Conservation (phyloP, 1,140 invertebrate species). For the Tribolium castaneum region DNA sequence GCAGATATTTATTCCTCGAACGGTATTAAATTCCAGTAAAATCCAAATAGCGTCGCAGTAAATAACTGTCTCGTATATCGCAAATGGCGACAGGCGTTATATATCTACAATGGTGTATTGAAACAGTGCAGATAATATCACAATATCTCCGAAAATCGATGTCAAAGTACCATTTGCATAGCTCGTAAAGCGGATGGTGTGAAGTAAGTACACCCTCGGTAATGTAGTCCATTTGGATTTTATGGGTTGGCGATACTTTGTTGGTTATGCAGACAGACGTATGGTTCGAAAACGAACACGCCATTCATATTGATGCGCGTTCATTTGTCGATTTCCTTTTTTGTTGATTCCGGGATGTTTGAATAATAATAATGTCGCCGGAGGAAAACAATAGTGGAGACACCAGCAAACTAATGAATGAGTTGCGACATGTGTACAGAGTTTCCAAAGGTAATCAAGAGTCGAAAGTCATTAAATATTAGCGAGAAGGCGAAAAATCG, state of each 20-base stretch:
- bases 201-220: constrained; percentile 26
- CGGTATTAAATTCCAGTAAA: constrained; percentile 35
- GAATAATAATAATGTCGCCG: not conserved
- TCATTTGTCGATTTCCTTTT: not conserved
- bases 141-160: constrained; percentile 32
- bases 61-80: constrained; percentile 35
- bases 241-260: constrained; percentile 16
- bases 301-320: not conserved
- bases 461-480: too few species aligned
- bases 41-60: constrained; percentile 22
- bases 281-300: not conserved
- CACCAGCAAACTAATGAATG: not conserved
- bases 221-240: constrained; percentile 31
- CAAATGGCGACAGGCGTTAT: constrained; percentile 6
- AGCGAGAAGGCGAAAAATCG: not conserved
- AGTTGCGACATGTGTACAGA: too few species aligned
- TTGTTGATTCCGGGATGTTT: constrained; percentile 7
- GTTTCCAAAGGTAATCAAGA: not conserved
- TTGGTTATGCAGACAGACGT: constrained; percentile 1
- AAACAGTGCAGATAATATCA: constrained; percentile 33
- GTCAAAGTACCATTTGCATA: constrained; percentile 39
- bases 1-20: constrained; percentile 16
- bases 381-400: not conserved
- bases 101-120: constrained; percentile 27
- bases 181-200: constrained; percentile 28